These are phyloP conservation scores for Dicaeum eximium DNA, from an alignment of 2,113 vertebrate genomes.

Conservation along the genomic window DNA sequence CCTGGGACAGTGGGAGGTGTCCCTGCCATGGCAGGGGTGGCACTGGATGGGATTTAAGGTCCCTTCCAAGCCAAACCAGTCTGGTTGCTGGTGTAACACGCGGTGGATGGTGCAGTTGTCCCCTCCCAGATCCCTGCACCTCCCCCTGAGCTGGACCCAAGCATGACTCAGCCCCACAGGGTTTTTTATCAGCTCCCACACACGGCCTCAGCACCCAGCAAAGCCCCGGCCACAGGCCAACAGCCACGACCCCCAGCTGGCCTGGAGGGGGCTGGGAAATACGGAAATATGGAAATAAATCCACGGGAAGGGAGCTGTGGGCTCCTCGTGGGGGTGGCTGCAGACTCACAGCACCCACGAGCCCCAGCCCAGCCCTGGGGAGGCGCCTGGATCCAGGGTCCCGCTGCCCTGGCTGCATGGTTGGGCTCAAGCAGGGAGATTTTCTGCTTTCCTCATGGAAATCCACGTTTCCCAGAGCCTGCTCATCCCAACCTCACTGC, in stretches of 20 bases:
- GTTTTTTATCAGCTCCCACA: background rate
- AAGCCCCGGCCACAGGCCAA: background rate
- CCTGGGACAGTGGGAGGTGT: background rate
- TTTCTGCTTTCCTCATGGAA: background rate
- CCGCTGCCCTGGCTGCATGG: fast-evolving
- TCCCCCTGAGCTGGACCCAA: background rate
- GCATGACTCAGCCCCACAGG: background rate
- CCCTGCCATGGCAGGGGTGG: background rate
- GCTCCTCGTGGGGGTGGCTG: background rate
- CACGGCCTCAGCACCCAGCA: background rate
- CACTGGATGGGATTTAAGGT: fast-evolving
- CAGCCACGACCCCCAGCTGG: background rate
- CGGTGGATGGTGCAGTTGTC: background rate
- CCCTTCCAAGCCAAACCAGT: background rate
- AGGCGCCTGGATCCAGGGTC: fast-evolving
- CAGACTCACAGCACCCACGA: background rate
- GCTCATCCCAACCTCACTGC: background rate
- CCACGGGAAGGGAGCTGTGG: fast-evolving
- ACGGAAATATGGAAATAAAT: background rate
- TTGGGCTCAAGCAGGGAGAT: background rate
- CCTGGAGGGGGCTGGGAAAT: too few species aligned
- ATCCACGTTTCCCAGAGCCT: fast-evolving
- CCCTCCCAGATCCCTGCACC: background rate
- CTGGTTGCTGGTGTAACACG: fast-evolving
- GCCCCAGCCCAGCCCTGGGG: background rate